These are phyloP conservation scores for Ennomos quercinarius DNA, from an alignment of 2,888 invertebrate genomes.

Conservation along the genomic window DNA sequence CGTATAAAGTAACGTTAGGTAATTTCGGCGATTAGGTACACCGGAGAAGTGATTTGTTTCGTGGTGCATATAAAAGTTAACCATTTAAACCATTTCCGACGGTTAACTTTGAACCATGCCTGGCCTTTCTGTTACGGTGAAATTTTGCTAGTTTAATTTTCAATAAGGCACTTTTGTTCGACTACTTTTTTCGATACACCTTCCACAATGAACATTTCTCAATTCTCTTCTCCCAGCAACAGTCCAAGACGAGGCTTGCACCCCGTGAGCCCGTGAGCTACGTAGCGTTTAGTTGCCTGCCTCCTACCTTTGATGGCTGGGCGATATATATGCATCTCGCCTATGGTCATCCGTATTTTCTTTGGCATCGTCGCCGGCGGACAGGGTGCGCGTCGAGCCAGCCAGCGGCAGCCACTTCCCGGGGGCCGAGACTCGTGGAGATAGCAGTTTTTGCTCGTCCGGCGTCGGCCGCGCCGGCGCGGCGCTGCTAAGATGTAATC, in stretches of 20 bases:
- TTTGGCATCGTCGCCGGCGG: conserved; percentile 58
- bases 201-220: too few relatives aligned
- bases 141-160: conserved; percentile 47
- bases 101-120: too few relatives aligned
- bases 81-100: conserved; percentile 26
- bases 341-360: conserved; percentile 70
- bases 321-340: conserved; percentile 37
- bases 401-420: conserved; percentile 59
- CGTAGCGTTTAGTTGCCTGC: too few relatives aligned
- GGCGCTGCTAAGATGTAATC: conserved; percentile 73
- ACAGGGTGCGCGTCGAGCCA: conserved; percentile 56
- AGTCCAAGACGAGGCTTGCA: too few relatives aligned
- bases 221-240: too few relatives aligned
- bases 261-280: too few relatives aligned
- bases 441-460: conserved; percentile 80
- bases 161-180: conserved; percentile 28
- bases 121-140: conserved; percentile 59
- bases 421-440: conserved; percentile 67
- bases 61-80: conserved; percentile 49
- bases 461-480: conserved; percentile 57
- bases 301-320: too few relatives aligned
- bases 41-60: conserved; percentile 51
- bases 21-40: conserved; percentile 49
- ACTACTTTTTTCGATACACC: too few relatives aligned
- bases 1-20: conserved; percentile 53